Base-by-base conservation (phyloP, 1,140 invertebrate genomes). In the Solenopsis invicta region DNA sequence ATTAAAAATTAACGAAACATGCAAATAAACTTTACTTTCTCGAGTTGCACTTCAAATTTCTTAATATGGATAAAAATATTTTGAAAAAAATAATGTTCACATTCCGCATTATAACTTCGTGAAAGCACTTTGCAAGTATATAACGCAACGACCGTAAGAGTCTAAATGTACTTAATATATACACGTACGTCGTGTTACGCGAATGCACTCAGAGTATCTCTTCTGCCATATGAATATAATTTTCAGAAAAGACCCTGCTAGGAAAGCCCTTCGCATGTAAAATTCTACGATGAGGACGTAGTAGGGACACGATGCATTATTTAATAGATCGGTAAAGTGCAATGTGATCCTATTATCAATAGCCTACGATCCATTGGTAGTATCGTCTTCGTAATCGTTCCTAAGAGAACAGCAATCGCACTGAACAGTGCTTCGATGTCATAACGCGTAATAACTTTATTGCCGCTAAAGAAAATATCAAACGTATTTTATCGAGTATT, bases 321-420 rank as follows among this genome's bases (percentile, higher is more conserved):
- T 78, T 78, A 78, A 64, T 62, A 64, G 10, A 64, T 78, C 24
- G 18, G 41, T 34, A 50, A 64, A 78, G 75, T 78, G 75, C 75
- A 50, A 64, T 64, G 5, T 16, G 59, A 64, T 62, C 41, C 16
- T 45, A 62, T 59, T 45, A 41, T 61, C 74, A 61, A 76, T 76
- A 76, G 37, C 54, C 37, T 18, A 24, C 34, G 56, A 76, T 77
- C 74, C 24, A 18, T 41, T 4, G 24, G 18, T 67, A 67, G 37
- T 45, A 67, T 45, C n/a, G 29, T 12, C 4, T 80, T 48, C 13
- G 8, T 52, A 69, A 69, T 67, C 29, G 29, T 80, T 10, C 29
- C 52, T 71, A 41, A 41, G 21, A 56, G 66, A 71, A 59, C 21
- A 45, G 16, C 50, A 81, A 81, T 81, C 16, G 48, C 34, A 67